Percentiles rank a stretch among this genome's conserved stretches.
Conservation (phyloP, 2,113 vertebrate species). For the Psittacula cyanocephala region DNA sequence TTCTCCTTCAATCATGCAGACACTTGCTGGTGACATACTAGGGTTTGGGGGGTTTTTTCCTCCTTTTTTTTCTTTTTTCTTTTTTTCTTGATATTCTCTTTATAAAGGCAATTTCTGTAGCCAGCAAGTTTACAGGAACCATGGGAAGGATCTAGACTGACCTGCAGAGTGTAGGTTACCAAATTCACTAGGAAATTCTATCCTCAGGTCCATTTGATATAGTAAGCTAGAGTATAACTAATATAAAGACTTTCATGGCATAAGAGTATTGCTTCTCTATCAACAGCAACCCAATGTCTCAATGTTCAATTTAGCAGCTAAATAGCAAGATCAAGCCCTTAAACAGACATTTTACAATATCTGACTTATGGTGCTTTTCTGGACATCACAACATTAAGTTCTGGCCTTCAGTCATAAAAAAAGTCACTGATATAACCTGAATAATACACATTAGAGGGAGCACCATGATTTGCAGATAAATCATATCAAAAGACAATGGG, state of each 20-base stretch:
- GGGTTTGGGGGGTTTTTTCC: not conserved
- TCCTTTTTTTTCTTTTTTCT: not conserved
- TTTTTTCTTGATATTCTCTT: not conserved
- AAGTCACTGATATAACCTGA: not conserved
- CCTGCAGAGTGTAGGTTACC: not conserved
- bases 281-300: not conserved
- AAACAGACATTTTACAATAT: not conserved
- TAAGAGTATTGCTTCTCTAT: not conserved
- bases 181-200: not conserved
- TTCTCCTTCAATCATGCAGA: not conserved
- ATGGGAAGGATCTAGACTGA: not conserved
- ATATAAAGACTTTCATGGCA: not conserved
- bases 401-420: not conserved
- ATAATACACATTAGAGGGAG: not conserved
- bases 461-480: not conserved
- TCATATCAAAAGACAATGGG: not conserved
- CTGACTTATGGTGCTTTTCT: not conserved
- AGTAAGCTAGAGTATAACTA: not conserved
- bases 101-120: not conserved
- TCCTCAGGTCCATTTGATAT: not conserved
- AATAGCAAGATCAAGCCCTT: not conserved
- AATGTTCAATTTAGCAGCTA: not conserved
- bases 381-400: not conserved
- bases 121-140: not conserved
- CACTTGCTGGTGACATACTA: not conserved